Evolutionary conservation across 2,797 vertebrate species (phyloP).

Genomic region (Podarcis siculus): DNA sequence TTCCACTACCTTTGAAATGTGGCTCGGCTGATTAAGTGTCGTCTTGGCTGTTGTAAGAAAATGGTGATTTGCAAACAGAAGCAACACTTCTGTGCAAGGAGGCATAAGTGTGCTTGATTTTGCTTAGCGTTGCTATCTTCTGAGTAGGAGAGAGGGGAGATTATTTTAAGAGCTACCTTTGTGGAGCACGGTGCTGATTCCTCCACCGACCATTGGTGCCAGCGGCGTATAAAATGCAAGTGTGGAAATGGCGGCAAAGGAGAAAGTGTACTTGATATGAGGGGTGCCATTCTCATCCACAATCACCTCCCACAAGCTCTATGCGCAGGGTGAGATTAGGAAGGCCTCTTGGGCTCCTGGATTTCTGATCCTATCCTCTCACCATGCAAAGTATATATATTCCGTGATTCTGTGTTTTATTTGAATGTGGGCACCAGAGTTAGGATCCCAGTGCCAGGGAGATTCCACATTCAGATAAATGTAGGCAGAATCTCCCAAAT

Average conservation of each 20-base stretch:
- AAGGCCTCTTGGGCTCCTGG: neutral
- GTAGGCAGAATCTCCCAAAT: neutral
- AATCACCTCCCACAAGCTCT: neutral
- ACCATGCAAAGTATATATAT: no score
- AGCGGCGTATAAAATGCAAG: neutral
- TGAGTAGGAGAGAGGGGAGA: neutral
- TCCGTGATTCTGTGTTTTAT: no score
- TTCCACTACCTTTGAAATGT: slow-evolving; percentile 11
- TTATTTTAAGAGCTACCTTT: neutral
- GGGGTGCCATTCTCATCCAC: neutral
- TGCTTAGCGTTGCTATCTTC: neutral
- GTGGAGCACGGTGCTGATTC: neutral
- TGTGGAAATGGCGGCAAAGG: neutral
- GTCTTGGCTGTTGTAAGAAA: neutral
- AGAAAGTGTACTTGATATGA: neutral
- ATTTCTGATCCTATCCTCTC: no score
- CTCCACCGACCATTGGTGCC: neutral
- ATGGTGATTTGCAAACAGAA: slow-evolving; percentile 11
- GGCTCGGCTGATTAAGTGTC: slow-evolving; percentile 1
- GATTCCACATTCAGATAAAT: neutral
- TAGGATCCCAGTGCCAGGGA: neutral
- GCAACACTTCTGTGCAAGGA: neutral
- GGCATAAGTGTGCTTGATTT: neutral
- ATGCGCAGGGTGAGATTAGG: neutral
- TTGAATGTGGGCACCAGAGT: neutral